Evolutionary conservation across 2,888 invertebrate genomes (phyloP), one percentile per base, ranked within the genome.

Genomic region (Helobdella robusta): DNA sequence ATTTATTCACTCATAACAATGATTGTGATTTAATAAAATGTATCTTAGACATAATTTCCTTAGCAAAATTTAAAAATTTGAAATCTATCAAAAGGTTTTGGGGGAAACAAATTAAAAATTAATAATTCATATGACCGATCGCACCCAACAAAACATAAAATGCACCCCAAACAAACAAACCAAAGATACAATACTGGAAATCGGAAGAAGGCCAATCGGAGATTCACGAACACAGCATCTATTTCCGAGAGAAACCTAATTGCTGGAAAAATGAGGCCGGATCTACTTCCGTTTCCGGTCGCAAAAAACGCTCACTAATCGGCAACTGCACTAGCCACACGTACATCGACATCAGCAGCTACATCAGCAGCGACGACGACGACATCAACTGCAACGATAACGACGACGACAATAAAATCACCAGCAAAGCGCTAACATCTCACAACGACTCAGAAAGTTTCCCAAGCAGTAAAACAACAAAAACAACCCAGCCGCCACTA

Each of bases 171-270:
- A n/a, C n/a, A n/a, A n/a, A n/a, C n/a, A n/a, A n/a, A n/a, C n/a
- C n/a, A n/a, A n/a, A 72, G 72, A 72, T 72, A 20, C 68, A 72
- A 66, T 70, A 67, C 52, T 72, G 72, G 72, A 66, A 66, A 65
- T 66, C 70, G 35, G 61, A 65, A 23, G 59, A 59, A 23, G 71
- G 71, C 8, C 46, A 30, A 32, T 35, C 60, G 1, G 65, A 67
- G 4, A 68, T 70, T 64, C 56, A 68, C 2, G 68, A 71, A 50
- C 72, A 72, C 70, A 70, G 64, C 61, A 72, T 72, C 66, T 69
- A 70, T 32, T 70, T 68, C 59, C 63, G 66, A 23, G 71, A 72
- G 46, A 68, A 71, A 2, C 68, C 67, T 30, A 56, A 56, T 25
- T 72, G 72, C 54, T 70, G 70, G 70, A 62, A 50, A 28, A 62